Conservation (phyloP, 2,888 invertebrate genomes). For the Apotomis capreana region DNA sequence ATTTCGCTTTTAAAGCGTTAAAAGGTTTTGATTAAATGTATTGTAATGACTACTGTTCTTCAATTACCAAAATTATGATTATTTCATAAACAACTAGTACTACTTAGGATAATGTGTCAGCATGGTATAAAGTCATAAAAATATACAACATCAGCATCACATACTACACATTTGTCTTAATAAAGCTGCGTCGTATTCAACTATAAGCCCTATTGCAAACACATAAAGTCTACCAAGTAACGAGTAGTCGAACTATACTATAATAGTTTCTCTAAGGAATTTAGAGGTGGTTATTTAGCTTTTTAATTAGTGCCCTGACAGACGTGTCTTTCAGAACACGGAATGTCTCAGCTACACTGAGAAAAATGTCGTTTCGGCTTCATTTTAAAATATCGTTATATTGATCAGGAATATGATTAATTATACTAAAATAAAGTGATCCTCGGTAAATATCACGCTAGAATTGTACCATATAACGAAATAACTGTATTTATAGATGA, state of each 20-base stretch:
- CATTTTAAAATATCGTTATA: no score
- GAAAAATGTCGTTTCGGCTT: no score
- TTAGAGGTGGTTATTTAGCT: slow-evolving; percentile 76
- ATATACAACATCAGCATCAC: slow-evolving; percentile 13
- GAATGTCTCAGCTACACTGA: slow-evolving; percentile 59
- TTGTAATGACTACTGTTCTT: not conserved
- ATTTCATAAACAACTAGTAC: slow-evolving; percentile 6
- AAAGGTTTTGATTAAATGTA: slow-evolving; percentile 1
- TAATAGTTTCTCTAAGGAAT: slow-evolving; percentile 77
- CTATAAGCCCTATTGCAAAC: not conserved
- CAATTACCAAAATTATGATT: not conserved
- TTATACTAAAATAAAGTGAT: no score
- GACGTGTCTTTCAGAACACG: slow-evolving; percentile 62
- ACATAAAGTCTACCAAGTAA: slow-evolving; percentile 3
- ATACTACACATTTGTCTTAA: not conserved
- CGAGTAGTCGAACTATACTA: slow-evolving; percentile 40
- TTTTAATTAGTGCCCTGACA: slow-evolving; percentile 73
- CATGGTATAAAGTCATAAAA: slow-evolving; percentile 13
- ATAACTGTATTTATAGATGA: no score
- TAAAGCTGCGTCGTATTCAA: not conserved
- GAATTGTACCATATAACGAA: no score
- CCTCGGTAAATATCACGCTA: no score
- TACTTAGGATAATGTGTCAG: slow-evolving; percentile 12
- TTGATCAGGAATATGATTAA: no score
- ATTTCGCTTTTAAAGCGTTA: not conserved